Base-by-base conservation (phyloP, 2,888 invertebrate genomes). In the Strigamia transsilvanica region DNA sequence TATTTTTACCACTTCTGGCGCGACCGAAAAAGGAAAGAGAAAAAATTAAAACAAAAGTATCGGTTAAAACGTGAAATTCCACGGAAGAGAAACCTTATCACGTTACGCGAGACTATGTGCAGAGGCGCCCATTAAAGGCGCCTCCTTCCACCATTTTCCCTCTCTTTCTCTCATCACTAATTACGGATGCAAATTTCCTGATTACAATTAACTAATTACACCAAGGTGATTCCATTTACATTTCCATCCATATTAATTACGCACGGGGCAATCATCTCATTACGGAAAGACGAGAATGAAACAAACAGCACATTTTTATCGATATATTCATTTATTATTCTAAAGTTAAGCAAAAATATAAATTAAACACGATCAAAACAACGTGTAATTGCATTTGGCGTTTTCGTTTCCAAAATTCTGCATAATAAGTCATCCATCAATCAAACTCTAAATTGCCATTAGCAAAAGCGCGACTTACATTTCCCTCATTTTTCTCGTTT, bases 201-300 rank as follows among this genome's bases (percentile, higher is more conserved):
- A 80, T 80, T 80, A 80, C 80, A 80, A 80, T 80, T 80, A 80
- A 80, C 80, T 80, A 80, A 80, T 80, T 80, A 80, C 80, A 51
- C 51, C 80, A 51, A 80, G 80, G 51, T 80, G 80, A 80, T 80
- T 80, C 80, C 41, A 80, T 46, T 51, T 80, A 42, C 80, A 51
- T 80, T 51, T 41, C 80, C 80, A 80, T 80, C 46, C 80, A 80
- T 80, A 80, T 80, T 80, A 80, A 80, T 80, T 80, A 80, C 80
- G 46, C 46, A 41, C 80, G 46, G 56, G 41, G 80, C 51, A 42
- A 51, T 80, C 80, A 80, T 51, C 80, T 80, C 42, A 56, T 51
- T 42, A 51, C 21, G 56, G 46, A 27, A 46, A 34, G 80, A 42
- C 27, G 56, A 80, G 46, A 46, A 80, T 18, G 80, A 18, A 41